A percentile compares a stretch with the other conserved stretches of the same genome.
Evolutionary conservation across 1,140 invertebrate genomes (phyloP).

Genomic region (Mamestra configurata): DNA sequence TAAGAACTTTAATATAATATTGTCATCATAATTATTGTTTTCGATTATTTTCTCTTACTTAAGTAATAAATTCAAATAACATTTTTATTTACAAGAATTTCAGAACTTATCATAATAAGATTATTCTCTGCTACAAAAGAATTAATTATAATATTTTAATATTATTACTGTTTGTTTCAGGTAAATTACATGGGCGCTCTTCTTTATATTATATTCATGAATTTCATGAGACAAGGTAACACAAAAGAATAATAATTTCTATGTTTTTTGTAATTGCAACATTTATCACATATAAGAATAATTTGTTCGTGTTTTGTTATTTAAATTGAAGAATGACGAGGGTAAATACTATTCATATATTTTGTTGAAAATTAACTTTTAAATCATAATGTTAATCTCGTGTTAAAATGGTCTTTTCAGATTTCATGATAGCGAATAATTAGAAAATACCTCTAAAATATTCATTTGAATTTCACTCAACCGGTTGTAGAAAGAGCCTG

Average conservation of each 20-base stretch:
- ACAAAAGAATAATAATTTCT: conserved; percentile 32
- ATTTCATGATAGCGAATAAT: too few relatives aligned
- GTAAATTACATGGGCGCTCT: conserved; percentile 33
- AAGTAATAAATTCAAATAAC: not conserved
- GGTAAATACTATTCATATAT: not conserved
- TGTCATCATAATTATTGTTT: not conserved
- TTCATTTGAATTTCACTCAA: too few relatives aligned
- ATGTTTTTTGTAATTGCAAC: conserved; percentile 40
- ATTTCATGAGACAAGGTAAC: conserved; percentile 39
- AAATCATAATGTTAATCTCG: not conserved
- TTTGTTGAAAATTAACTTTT: not conserved
- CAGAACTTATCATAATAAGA: conserved; percentile 29
- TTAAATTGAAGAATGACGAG: conserved; percentile 2
- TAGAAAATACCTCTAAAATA: too few relatives aligned
- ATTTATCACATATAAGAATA: conserved; percentile 2
- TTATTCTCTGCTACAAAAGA: conserved; percentile 28
- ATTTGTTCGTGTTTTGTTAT: conserved; percentile 21
- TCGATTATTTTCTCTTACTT: not conserved
- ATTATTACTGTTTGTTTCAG: conserved; percentile 41
- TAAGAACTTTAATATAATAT: not conserved
- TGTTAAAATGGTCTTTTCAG: not conserved
- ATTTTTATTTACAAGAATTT: conserved; percentile 20
- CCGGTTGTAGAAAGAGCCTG: too few relatives aligned
- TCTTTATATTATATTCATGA: conserved; percentile 33
- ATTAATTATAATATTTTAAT: conserved; percentile 50